Evolutionary conservation across 2,113 vertebrate species (phyloP).

Genomic region (Scomber colias): DNA sequence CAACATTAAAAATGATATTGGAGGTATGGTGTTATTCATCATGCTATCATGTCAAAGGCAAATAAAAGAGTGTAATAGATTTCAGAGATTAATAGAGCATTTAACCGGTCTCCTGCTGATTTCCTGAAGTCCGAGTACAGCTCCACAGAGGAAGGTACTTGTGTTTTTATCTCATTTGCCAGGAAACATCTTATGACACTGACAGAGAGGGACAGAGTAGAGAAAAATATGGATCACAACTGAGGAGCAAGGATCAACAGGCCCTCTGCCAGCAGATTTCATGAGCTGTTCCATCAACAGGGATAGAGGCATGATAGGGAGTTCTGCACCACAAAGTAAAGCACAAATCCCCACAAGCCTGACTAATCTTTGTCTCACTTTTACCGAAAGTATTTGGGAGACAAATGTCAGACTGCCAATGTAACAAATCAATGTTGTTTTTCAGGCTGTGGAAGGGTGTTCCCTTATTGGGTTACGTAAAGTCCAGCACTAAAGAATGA

Average conservation of each 20-base stretch:
- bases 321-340: slow-evolving; percentile 11
- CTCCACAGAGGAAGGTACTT: slow-evolving; percentile 9
- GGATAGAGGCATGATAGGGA: slow-evolving; percentile 22
- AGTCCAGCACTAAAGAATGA: slow-evolving; percentile 27
- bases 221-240: slow-evolving; percentile 44
- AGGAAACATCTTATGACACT: slow-evolving; percentile 31
- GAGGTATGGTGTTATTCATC: slow-evolving; percentile 22
- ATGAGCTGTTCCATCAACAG: slow-evolving; percentile 40
- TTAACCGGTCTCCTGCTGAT: slow-evolving; percentile 17
- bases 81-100: slow-evolving; percentile 16
- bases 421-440: slow-evolving; percentile 64
- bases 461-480: slow-evolving; percentile 55
- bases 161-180: slow-evolving; percentile 21
- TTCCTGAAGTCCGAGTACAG: slow-evolving; percentile 16
- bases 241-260: slow-evolving; percentile 42
- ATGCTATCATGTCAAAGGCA: slow-evolving; percentile 9
- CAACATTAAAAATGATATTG: not conserved
- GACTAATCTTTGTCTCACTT: slow-evolving; percentile 51
- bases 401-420: slow-evolving; percentile 16
- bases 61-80: slow-evolving; percentile 38
- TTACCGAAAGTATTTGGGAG: slow-evolving; percentile 45
- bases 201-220: slow-evolving; percentile 22
- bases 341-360: slow-evolving; percentile 50
- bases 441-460: slow-evolving; percentile 58
- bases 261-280: slow-evolving; percentile 54